phyloP scores from a whole-genome alignment of 2,888 invertebrate genomes.

The Conomelus anceps region DNA sequence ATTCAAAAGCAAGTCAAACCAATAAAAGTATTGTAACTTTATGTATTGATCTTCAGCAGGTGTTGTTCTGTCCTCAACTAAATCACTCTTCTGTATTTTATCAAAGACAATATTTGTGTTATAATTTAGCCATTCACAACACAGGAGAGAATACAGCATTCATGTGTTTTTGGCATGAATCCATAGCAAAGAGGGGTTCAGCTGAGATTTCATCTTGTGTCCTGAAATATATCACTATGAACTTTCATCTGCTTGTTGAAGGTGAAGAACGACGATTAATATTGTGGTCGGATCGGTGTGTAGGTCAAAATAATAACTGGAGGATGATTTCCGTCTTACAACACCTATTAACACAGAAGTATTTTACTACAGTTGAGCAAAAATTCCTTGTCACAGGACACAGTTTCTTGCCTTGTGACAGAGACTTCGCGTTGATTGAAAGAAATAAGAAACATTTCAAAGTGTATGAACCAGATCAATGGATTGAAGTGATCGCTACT shows the following conservation, averaged over 20 bases:
- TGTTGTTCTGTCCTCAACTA: no score
- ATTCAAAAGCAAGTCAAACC: no score
- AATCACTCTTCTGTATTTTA: no score
- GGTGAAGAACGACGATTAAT: constrained; percentile 26
- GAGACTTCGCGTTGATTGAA: constrained; percentile 31
- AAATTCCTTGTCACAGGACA: constrained; percentile 31
- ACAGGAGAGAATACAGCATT: constrained; percentile 16
- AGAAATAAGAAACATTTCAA: constrained; percentile 21
- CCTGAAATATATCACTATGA: constrained; percentile 21
- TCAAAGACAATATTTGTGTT: no score
- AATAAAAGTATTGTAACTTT: no score
- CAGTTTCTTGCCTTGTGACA: constrained; percentile 30
- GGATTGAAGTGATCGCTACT: not conserved
- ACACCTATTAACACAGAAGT: constrained; percentile 18
- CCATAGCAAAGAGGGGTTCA: constrained; percentile 26
- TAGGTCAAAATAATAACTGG: constrained; percentile 33
- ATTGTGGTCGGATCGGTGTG: constrained; percentile 33
- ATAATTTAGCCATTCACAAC: constrained; percentile 11
- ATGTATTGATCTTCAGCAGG: no score
- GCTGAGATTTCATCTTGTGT: constrained; percentile 28
- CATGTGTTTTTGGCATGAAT: constrained; percentile 29
- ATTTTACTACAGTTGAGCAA: constrained; percentile 30
- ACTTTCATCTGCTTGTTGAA: constrained; percentile 16
- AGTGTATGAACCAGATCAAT: constrained; percentile 21
- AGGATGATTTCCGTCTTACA: constrained; percentile 24